Conservation (phyloP, 2,888 invertebrate genomes). For the Scrobipalpa atriplicella region DNA sequence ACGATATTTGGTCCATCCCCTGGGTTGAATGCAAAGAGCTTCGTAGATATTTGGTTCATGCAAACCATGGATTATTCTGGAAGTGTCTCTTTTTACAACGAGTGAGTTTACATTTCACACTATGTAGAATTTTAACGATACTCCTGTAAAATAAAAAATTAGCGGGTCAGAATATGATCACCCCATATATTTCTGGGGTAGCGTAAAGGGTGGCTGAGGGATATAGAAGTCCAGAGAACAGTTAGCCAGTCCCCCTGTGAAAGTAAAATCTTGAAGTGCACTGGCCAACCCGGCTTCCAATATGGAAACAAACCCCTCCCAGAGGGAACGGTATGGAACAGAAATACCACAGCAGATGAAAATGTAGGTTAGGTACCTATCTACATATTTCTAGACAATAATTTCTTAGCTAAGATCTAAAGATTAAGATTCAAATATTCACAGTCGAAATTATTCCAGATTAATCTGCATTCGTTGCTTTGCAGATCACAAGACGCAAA, state of each 20-base stretch:
- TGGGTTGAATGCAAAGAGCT: slow-evolving; percentile 58
- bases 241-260: no score
- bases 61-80: slow-evolving; percentile 57
- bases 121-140: no score
- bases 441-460: background rate
- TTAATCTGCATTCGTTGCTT: slow-evolving; percentile 28
- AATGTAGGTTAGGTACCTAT: no score
- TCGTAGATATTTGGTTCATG: slow-evolving; percentile 73
- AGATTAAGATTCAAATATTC: background rate
- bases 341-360: background rate
- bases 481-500: slow-evolving; percentile 54
- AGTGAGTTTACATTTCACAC: slow-evolving; percentile 57
- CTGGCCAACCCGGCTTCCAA: no score
- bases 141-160: no score
- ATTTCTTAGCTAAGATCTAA: background rate
- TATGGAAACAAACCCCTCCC: no score
- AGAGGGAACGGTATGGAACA: no score
- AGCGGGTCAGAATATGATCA: background rate
- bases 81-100: slow-evolving; percentile 64
- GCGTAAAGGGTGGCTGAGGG: no score
- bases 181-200: background rate
- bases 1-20: slow-evolving; percentile 58
- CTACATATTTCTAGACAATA: background rate
- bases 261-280: no score
- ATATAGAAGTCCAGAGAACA: no score